These are phyloP conservation scores for Notothenia rossii DNA, from an alignment of 2,113 vertebrate species.

Conservation along the genomic window DNA sequence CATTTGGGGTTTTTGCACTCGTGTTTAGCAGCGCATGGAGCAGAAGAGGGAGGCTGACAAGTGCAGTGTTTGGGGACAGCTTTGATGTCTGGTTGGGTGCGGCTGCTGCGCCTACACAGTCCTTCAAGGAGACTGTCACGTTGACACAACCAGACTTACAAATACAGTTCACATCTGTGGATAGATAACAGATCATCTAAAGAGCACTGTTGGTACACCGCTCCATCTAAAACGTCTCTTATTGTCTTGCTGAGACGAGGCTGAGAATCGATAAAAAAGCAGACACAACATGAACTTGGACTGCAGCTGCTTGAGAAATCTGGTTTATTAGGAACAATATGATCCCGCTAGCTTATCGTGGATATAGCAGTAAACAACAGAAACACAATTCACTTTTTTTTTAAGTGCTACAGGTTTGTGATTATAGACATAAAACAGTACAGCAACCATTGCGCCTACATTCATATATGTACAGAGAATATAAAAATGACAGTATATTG, in stretches of 20 bases:
- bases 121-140: conserved; percentile 53
- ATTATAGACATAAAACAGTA: conserved; percentile 81
- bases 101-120: conserved; percentile 51
- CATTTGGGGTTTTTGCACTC: conserved; percentile 69
- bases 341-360: conserved; percentile 81
- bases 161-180: conserved; percentile 5
- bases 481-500: conserved; percentile 79
- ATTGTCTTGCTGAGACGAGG: conserved; percentile 31
- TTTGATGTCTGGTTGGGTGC: conserved; percentile 81
- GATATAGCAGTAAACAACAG: conserved; percentile 83
- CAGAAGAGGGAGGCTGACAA: conserved; percentile 72
- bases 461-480: conserved; percentile 80
- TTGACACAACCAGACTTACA: conserved; percentile 31
- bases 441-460: conserved; percentile 81
- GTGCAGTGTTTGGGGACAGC: conserved; percentile 80
- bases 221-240: conserved; percentile 40
- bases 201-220: conserved; percentile 16
- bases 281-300: conserved; percentile 44
- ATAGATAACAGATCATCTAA: conserved; percentile 52
- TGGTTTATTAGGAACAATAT: conserved; percentile 83
- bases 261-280: conserved; percentile 41
- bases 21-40: conserved; percentile 71
- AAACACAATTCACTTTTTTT: conserved; percentile 77
- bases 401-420: conserved; percentile 83
- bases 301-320: conserved; percentile 70